Evolutionary conservation across 2,797 vertebrate genomes (phyloP), one percentile per base, ranked within the genome.

Genomic region (Manis javanica): DNA sequence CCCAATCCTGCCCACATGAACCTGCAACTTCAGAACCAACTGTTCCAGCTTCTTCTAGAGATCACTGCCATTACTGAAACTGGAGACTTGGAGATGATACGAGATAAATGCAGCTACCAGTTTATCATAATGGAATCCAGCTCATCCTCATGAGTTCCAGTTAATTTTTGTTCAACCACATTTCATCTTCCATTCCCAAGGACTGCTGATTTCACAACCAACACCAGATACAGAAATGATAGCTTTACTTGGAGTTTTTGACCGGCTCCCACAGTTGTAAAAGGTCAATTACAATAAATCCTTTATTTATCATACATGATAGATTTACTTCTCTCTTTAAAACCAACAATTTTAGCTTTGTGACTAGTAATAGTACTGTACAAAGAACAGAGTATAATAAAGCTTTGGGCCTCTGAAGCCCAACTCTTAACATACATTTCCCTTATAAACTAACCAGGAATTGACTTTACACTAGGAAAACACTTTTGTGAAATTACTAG

Each of bases 381-480:
- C 2, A 87, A 81, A 84, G 4, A 51, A 2, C 49, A 37, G 4
- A 78, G 3, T n/a, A 9, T 39, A 53, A 84, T 61, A 46, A 84
- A 74, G 26, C 24, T 85, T 57, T 82, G 34, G 37, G 16, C 29
- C 24, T 64, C 66, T 84, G 53, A 86, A 15, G 16, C 4, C 42
- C 26, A 93, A 4, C 2, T n/a, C 1, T 74, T 74, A 31, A 46
- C n/a, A 87, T 7, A 82, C 7, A 75, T 71, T 84, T 95, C 18
- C 26, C 26, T 94, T 69, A 61, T 57, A 46, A 78, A 39, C 66
- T 49, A 75, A 46, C 46, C 26, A 53, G 23, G 51, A 64, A 85
- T 61, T 83, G 12, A 12, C 53, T 94, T 49, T 87, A 75, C 84
- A 66, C 42, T 85, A 79, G 19, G 39, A 93, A 94, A 89, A 71